phyloP scores from a whole-genome alignment of 2,797 vertebrate genomes.

The Avahi laniger region DNA sequence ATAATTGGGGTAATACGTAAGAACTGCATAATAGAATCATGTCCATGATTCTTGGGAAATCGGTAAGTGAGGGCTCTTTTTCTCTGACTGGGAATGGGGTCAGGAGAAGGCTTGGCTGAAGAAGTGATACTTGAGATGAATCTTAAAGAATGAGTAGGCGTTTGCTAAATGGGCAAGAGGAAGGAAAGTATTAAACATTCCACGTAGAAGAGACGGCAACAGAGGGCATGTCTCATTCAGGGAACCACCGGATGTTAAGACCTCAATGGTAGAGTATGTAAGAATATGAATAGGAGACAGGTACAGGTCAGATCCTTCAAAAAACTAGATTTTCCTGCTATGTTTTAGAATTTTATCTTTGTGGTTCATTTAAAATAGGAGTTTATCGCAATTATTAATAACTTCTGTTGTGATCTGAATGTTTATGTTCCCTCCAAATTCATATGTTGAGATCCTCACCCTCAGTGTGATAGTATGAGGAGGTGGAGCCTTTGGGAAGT shows the following conservation, averaged over 20 bases:
- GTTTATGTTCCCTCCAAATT: background rate
- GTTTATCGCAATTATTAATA: background rate
- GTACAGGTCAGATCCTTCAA: background rate
- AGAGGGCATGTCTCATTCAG: background rate
- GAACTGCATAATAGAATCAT: background rate
- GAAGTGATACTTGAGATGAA: background rate
- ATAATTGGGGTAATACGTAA: background rate
- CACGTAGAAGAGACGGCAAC: background rate
- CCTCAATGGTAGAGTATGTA: background rate
- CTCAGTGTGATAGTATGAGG: background rate
- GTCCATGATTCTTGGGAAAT: background rate
- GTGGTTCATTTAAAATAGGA: background rate
- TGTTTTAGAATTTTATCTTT: conserved; percentile 18
- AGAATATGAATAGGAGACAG: background rate
- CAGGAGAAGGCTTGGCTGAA: background rate
- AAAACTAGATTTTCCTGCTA: background rate
- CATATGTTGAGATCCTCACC: background rate
- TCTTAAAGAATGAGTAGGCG: background rate
- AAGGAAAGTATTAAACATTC: background rate
- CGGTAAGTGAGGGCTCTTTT: background rate
- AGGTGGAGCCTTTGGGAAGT: rapidly evolving
- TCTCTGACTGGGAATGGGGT: background rate
- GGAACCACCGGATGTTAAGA: background rate
- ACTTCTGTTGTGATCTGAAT: background rate
- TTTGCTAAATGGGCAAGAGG: background rate